Percentiles rank a stretch among this genome's conserved stretches.
Evolutionary conservation across 2,888 invertebrate species (phyloP).

Genomic region (Volucella bombylans): DNA sequence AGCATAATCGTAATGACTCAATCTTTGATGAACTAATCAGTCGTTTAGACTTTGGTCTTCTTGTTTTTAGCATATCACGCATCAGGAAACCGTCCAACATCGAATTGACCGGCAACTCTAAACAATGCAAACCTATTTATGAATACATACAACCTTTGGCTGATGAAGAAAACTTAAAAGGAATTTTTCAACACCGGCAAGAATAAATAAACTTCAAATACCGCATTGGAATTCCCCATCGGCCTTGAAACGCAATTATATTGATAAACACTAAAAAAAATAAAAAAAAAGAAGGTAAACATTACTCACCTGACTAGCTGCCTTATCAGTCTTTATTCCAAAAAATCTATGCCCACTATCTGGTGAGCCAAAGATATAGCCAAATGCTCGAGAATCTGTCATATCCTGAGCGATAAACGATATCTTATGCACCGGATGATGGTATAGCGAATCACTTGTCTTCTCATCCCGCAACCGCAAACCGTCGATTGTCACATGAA

Average conservation of each 20-base stretch:
- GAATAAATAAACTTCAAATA: neutral
- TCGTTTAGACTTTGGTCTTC: too few species aligned
- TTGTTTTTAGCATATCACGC: too few species aligned
- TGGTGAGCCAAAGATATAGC: slow-evolving; percentile 98
- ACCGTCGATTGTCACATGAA: slow-evolving; percentile 98
- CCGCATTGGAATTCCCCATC: slow-evolving; percentile 7
- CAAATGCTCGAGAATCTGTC: slow-evolving; percentile 98
- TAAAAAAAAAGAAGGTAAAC: neutral
- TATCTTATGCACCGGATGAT: slow-evolving; percentile 99
- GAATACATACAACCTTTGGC: neutral
- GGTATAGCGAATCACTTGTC: slow-evolving; percentile 95
- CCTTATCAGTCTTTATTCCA: slow-evolving; percentile 99
- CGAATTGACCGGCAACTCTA: too few species aligned
- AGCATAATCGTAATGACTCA: too few species aligned
- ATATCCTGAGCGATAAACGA: slow-evolving; percentile 99
- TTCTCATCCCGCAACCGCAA: slow-evolving; percentile 96
- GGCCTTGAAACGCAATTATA: slow-evolving; percentile 15
- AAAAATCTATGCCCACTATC: slow-evolving; percentile 98
- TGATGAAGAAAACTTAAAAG: neutral
- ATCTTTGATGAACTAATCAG: too few species aligned
- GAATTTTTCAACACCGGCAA: too few species aligned
- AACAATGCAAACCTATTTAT: too few species aligned
- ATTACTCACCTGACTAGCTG: slow-evolving; percentile 92
- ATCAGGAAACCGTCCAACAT: too few species aligned
- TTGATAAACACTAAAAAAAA: slow-evolving; percentile 14